These are phyloP conservation scores for Proisotoma minuta DNA, from an alignment of 2,888 invertebrate species.

Conservation along the genomic window DNA sequence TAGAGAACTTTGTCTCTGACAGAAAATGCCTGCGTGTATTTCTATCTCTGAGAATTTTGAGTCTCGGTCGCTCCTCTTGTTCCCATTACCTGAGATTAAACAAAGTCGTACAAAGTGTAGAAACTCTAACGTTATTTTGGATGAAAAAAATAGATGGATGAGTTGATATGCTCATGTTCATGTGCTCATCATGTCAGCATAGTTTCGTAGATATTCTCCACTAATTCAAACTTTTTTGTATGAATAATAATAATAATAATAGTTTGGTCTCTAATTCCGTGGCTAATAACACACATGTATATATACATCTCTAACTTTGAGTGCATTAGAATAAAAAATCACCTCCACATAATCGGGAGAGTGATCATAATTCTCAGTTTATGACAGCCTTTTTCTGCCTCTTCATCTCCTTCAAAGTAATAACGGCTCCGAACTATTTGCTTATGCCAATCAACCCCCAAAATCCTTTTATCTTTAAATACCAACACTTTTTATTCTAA, in stretches of 20 bases:
- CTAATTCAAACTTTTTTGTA: slow-evolving; percentile 15
- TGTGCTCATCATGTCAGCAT: background rate
- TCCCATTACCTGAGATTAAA: slow-evolving; percentile 9
- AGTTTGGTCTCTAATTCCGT: slow-evolving; percentile 8
- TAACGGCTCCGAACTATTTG: slow-evolving; percentile 25
- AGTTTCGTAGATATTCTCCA: background rate
- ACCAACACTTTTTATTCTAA: no score
- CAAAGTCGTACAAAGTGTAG: slow-evolving; percentile 5
- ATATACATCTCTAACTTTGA: no score
- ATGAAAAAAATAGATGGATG: slow-evolving; percentile 19
- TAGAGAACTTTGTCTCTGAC: slow-evolving; percentile 24
- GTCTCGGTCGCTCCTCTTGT: slow-evolving; percentile 1
- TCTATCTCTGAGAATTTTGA: background rate
- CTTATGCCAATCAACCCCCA: slow-evolving; percentile 32
- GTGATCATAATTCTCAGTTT: slow-evolving; percentile 42
- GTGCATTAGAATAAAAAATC: slow-evolving; percentile 8
- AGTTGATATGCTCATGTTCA: slow-evolving; percentile 10
- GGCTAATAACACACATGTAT: background rate
- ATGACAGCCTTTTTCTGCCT: slow-evolving; percentile 37
- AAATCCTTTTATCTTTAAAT: no score
- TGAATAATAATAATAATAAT: slow-evolving; percentile 13
- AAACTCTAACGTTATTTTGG: slow-evolving; percentile 7
- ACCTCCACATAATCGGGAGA: slow-evolving; percentile 39
- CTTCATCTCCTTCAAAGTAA: slow-evolving; percentile 21
- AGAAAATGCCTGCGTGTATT: slow-evolving; percentile 9